Percentiles rank a stretch among this genome's conserved stretches.
Evolutionary conservation across 1,140 invertebrate species (phyloP).

Genomic region (Drosophila azteca): DNA sequence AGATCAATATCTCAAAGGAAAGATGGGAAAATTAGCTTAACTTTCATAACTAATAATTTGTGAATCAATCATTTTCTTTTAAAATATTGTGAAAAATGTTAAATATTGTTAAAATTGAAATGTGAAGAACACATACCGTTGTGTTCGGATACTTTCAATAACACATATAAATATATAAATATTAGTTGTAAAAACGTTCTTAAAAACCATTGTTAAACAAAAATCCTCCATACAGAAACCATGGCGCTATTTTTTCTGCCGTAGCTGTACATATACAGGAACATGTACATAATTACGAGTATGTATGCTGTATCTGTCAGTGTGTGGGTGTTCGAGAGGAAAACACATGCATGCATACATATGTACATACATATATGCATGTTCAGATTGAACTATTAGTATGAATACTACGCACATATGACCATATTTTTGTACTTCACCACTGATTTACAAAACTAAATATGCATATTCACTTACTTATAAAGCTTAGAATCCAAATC

Average conservation of each 20-base stretch:
- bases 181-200: background rate
- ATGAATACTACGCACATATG: too few relatives aligned
- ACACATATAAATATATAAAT: too few relatives aligned
- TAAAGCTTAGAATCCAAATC: background rate
- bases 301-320: background rate
- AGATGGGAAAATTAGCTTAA: too few relatives aligned
- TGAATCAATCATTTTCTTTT: background rate
- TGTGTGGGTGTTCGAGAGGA: conserved; percentile 4
- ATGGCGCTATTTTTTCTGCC: too few relatives aligned
- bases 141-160: too few relatives aligned
- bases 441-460: background rate
- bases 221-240: too few relatives aligned
- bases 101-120: background rate
- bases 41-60: too few relatives aligned
- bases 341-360: conserved; percentile 3
- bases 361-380: conserved; percentile 11
- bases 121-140: too few relatives aligned
- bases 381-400: too few relatives aligned
- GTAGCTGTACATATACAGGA: background rate
- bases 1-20: too few relatives aligned
- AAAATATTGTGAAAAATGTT: too few relatives aligned
- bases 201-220: too few relatives aligned
- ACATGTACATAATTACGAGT: background rate
- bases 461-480: conserved; percentile 8
- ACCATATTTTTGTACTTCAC: background rate